Conservation (phyloP, 92 coral and sea anemone species). For the Umimayanthus kanabou region DNA sequence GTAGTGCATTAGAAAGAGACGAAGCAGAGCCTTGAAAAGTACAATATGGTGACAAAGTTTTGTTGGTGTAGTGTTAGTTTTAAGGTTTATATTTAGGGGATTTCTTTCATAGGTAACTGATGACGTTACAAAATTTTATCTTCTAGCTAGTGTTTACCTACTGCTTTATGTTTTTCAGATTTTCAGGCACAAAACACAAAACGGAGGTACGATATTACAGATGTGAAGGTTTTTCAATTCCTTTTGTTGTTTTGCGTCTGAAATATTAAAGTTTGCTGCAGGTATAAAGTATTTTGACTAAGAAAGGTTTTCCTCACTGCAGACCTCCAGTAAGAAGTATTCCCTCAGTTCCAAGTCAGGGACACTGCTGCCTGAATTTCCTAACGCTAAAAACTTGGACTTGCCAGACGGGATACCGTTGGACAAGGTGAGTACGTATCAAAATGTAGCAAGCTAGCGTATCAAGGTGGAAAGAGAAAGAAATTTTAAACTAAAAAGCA, state of each 20-base stretch:
- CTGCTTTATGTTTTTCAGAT: constrained; percentile 43
- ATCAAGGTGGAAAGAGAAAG: too few relatives aligned
- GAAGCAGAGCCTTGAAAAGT: too few relatives aligned
- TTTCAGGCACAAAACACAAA: constrained; percentile 78
- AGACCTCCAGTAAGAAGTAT: constrained; percentile 69
- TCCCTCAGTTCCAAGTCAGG: constrained; percentile 82
- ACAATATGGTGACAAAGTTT: too few relatives aligned
- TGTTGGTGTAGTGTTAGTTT: too few relatives aligned
- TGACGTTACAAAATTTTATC: neutral
- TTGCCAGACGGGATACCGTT: constrained; percentile 74
- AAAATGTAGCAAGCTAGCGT: too few relatives aligned
- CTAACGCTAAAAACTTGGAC: constrained; percentile 71
- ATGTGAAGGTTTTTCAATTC: neutral
- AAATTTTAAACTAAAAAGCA: too few relatives aligned
- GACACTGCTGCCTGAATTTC: constrained; percentile 89
- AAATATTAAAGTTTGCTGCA: neutral
- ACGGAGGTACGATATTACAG: constrained; percentile 51
- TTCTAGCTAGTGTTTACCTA: neutral
- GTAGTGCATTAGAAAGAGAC: too few relatives aligned
- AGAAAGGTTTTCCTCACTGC: neutral
- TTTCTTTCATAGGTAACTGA: too few relatives aligned
- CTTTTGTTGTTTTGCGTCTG: neutral
- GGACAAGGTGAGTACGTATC: constrained; percentile 79
- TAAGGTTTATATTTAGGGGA: too few relatives aligned
- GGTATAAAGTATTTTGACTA: neutral